Percentiles rank a stretch among this genome's conserved stretches.
Conservation (phyloP, 2,113 vertebrate species). For the Plecotus auritus region DNA sequence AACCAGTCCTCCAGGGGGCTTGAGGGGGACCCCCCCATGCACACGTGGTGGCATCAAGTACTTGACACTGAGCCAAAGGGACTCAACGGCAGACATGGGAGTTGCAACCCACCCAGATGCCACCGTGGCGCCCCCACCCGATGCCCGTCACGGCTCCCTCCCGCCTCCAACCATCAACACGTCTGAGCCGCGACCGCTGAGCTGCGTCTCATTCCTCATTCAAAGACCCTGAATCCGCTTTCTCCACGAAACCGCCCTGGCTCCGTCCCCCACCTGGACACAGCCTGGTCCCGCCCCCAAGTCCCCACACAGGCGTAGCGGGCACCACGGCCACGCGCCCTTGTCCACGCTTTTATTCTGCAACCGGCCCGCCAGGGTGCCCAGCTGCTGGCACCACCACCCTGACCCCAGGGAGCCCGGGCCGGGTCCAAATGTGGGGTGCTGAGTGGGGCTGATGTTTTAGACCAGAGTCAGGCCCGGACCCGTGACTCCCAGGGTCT, state of each 20-base stretch:
- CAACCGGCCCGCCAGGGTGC: accelerated
- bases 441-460: not conserved
- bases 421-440: not conserved
- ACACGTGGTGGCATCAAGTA: no score
- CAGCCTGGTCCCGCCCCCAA: accelerated
- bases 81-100: not conserved
- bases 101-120: not conserved
- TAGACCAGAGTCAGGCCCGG: not conserved
- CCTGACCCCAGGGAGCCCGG: not conserved
- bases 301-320: accelerated
- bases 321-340: accelerated
- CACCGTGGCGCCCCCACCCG: not conserved
- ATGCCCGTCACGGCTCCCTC: not conserved
- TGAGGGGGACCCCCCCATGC: no score
- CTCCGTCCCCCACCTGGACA: not conserved
- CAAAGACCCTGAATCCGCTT: not conserved
- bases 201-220: not conserved
- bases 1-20: not conserved
- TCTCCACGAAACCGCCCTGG: not conserved
- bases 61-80: not conserved
- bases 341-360: not conserved
- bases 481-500: not conserved
- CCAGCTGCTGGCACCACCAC: accelerated
- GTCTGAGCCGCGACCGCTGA: not conserved
- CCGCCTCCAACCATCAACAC: not conserved